phyloP scores from a whole-genome alignment of 2,888 invertebrate genomes.

The Polietes domitor region DNA sequence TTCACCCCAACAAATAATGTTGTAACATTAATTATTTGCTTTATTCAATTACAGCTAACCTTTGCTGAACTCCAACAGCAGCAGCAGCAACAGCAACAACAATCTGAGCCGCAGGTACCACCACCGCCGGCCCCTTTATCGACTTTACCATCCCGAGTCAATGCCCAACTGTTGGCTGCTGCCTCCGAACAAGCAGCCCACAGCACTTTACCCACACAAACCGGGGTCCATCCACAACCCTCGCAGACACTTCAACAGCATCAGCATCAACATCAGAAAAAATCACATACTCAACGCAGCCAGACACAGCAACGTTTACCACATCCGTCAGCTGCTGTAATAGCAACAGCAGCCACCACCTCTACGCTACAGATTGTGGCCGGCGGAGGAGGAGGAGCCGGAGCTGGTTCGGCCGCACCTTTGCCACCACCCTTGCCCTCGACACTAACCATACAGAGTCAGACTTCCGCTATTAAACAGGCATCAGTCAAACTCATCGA shows the following conservation, averaged over 20 bases:
- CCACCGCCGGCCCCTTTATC: constrained; percentile 71
- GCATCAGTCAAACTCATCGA: constrained; percentile 80
- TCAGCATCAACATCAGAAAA: constrained; percentile 61
- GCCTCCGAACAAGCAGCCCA: constrained; percentile 41
- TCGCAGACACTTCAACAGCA: constrained; percentile 63
- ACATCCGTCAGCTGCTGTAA: constrained; percentile 60
- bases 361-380: constrained; percentile 4
- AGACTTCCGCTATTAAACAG: constrained; percentile 76
- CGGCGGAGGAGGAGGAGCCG: constrained; percentile 6
- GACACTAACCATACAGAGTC: constrained; percentile 53
- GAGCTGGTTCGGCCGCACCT: constrained; percentile 67
- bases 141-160: constrained; percentile 72
- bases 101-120: constrained; percentile 72
- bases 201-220: constrained; percentile 55
- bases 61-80: constrained; percentile 76
- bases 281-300: constrained; percentile 65
- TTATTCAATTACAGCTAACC: constrained; percentile 70
- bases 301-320: constrained; percentile 69
- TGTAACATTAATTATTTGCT: constrained; percentile 29
- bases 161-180: constrained; percentile 68
- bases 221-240: constrained; percentile 57
- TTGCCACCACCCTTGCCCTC: constrained; percentile 54
- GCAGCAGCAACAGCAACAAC: constrained; percentile 69
- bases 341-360: constrained; percentile 49
- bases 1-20: not conserved